These are phyloP conservation scores for Lomographa bimaculata DNA, from an alignment of 2,888 invertebrate species.

Conservation along the genomic window DNA sequence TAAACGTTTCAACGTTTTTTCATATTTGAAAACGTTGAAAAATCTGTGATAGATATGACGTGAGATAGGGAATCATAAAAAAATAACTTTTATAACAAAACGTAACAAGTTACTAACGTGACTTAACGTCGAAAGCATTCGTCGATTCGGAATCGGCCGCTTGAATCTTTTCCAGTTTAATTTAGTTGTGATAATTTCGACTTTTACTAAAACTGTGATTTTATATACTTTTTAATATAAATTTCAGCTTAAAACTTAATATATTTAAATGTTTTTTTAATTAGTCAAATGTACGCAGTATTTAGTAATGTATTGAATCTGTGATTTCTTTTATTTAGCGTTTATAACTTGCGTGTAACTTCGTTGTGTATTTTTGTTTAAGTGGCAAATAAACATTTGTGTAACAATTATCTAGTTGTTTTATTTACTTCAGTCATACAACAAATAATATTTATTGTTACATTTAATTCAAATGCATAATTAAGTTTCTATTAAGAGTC, in stretches of 20 bases:
- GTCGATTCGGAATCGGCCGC: constrained; percentile 45
- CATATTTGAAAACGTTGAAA: constrained; percentile 49
- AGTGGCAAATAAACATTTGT: constrained; percentile 74
- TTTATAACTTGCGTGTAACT: constrained; percentile 63
- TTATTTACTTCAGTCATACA: too few relatives aligned
- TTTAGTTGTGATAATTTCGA: constrained; percentile 63
- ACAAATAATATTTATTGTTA: too few relatives aligned
- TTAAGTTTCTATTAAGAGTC: too few relatives aligned
- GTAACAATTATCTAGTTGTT: constrained; percentile 53
- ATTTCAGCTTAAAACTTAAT: constrained; percentile 44
- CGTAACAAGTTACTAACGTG: constrained; percentile 35
- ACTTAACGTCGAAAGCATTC: constrained; percentile 55
- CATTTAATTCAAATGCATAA: too few relatives aligned
- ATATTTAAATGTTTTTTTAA: constrained; percentile 32
- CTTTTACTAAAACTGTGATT: constrained; percentile 72
- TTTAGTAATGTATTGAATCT: constrained; percentile 69
- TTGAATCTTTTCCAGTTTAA: constrained; percentile 41
- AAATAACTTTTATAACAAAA: constrained; percentile 42
- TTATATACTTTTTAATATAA: constrained; percentile 50
- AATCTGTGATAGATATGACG: constrained; percentile 74
- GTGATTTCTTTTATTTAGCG: constrained; percentile 74
- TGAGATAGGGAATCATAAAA: constrained; percentile 43
- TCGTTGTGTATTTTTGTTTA: constrained; percentile 69
- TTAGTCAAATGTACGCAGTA: constrained; percentile 31
- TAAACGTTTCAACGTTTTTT: constrained; percentile 45